Conservation (phyloP, 2,113 vertebrate species). For the Oreochromis tanganicae region DNA sequence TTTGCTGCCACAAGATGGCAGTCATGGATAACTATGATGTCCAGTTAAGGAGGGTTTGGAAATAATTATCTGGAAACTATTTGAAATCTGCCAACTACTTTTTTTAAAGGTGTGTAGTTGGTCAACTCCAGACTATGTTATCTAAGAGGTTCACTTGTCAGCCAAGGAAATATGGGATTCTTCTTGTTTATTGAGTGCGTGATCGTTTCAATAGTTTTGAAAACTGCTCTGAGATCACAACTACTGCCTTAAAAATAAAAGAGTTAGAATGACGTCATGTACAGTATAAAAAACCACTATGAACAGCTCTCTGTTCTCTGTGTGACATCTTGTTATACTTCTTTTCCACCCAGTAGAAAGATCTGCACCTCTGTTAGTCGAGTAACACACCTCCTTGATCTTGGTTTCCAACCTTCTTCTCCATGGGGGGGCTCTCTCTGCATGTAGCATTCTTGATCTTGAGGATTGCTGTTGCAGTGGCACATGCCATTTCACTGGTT, state of each 20-base stretch:
- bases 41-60: background rate
- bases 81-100: background rate
- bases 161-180: background rate
- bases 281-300: background rate
- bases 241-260: background rate
- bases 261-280: background rate
- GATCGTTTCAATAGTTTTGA: background rate
- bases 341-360: background rate
- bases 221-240: background rate
- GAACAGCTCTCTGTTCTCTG: background rate
- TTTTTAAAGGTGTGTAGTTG: background rate
- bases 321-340: background rate
- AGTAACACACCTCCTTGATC: background rate
- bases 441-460: background rate
- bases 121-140: background rate
- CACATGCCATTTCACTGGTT: background rate
- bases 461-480: background rate
- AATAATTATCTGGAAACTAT: background rate
- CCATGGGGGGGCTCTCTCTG: background rate
- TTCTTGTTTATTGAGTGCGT: background rate
- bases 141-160: background rate
- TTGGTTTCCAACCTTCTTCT: background rate
- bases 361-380: background rate
- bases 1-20: conserved; percentile 19
- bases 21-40: background rate